Evolutionary conservation across 2,113 vertebrate species (phyloP).

Genomic region (Tiliqua scincoides): DNA sequence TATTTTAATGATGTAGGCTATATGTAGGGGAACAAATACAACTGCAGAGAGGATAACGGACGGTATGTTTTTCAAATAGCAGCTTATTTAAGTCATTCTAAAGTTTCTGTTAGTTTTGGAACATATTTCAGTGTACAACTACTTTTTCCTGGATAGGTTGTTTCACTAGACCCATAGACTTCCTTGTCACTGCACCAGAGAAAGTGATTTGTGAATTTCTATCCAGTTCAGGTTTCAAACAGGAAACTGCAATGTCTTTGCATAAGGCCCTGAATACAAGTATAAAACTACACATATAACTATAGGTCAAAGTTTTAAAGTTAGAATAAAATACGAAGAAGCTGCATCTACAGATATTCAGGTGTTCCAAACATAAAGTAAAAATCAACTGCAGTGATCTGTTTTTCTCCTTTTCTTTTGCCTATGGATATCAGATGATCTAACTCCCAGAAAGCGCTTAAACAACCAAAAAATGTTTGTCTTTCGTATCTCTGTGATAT

Average conservation of each 20-base stretch:
- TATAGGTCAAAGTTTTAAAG: conserved; percentile 1
- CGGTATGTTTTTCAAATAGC: background rate
- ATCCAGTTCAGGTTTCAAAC: background rate
- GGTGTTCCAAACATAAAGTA: background rate
- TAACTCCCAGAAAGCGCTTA: background rate
- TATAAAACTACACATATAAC: too few species aligned
- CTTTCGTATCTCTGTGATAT: background rate
- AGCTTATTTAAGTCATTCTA: background rate
- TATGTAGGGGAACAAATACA: background rate
- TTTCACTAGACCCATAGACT: background rate
- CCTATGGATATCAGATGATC: background rate
- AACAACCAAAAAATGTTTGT: background rate
- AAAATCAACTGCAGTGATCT: background rate
- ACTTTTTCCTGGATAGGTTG: background rate
- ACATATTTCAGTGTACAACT: background rate
- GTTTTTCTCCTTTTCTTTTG: background rate
- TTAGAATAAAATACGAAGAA: background rate
- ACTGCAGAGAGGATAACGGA: background rate
- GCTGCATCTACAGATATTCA: background rate
- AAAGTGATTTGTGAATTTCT: background rate
- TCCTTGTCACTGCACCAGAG: background rate
- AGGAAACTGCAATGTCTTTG: background rate
- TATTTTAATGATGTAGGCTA: background rate
- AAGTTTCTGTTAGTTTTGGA: background rate
- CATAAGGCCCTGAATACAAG: conserved; percentile 16